Percentiles rank a stretch among this genome's conserved stretches.
Evolutionary conservation across 2,888 invertebrate species (phyloP).

Genomic region (Dysmachus trigonus): DNA sequence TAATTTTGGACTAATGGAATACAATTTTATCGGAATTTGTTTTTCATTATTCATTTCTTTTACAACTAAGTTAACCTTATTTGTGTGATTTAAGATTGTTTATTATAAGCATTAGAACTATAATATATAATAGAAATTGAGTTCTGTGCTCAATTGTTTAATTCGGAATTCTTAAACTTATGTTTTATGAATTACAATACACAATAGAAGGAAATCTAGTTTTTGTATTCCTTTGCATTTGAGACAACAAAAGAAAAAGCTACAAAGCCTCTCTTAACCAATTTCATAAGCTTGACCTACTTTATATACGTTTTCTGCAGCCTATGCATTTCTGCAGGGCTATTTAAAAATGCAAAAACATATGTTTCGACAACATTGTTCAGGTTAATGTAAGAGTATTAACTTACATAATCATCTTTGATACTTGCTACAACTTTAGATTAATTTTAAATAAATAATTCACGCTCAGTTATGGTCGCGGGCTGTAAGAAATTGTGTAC

Average conservation of each 20-base stretch:
- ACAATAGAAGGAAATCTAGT: neutral
- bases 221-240: neutral
- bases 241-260: neutral
- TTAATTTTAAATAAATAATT: neutral
- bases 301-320: neutral
- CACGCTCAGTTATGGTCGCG: neutral
- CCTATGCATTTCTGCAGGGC: neutral
- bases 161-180: neutral
- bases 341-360: neutral
- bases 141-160: neutral
- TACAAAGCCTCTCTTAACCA: neutral
- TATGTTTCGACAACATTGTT: neutral
- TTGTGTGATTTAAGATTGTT: too few species aligned
- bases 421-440: neutral
- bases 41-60: too few species aligned
- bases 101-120: too few species aligned
- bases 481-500: neutral
- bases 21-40: too few species aligned
- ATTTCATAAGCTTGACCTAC: neutral
- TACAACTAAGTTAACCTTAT: too few species aligned
- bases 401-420: neutral
- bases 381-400: neutral
- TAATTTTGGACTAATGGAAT: too few species aligned
- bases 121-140: neutral
- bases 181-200: neutral